These are phyloP conservation scores for Ambastaia sidthimunki DNA, from an alignment of 2,797 vertebrate species.

Conservation along the genomic window DNA sequence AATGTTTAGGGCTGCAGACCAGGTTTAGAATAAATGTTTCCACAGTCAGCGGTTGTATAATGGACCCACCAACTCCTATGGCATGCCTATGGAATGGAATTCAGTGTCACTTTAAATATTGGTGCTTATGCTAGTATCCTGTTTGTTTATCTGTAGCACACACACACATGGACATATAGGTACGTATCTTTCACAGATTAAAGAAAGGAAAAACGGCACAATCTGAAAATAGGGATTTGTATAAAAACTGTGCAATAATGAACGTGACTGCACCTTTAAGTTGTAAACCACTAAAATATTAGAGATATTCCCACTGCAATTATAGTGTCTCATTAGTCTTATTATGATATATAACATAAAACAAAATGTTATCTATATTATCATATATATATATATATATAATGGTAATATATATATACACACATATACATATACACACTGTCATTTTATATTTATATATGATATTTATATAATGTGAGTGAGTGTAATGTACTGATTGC, in stretches of 20 bases:
- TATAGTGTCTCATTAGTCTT: conserved; percentile 37
- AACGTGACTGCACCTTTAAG: conserved; percentile 43
- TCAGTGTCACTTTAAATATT: conserved; percentile 13
- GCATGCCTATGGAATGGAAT: conserved; percentile 22
- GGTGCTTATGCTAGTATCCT: conserved; percentile 30
- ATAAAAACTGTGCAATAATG: conserved; percentile 56
- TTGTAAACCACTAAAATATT: conserved; percentile 43
- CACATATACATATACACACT: not conserved
- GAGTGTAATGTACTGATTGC: not conserved
- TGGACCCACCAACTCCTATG: conserved; percentile 45
- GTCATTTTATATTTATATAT: conserved; percentile 39
- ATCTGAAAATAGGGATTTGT: conserved; percentile 9
- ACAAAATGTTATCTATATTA: conserved; percentile 23
- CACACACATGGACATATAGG: not conserved
- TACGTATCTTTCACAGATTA: conserved; percentile 24
- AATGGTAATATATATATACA: not conserved
- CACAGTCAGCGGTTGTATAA: conserved; percentile 37
- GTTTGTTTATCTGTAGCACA: conserved; percentile 13
- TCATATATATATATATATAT: conserved; percentile 19
- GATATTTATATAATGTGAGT: conserved; percentile 40
- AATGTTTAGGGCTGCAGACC: conserved; percentile 7
- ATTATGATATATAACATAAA: conserved; percentile 34
- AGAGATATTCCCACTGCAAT: conserved; percentile 49
- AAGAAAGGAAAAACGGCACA: conserved; percentile 1
- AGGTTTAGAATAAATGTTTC: conserved; percentile 8